These are phyloP conservation scores for Crossocerus cetratus DNA, from an alignment of 2,888 invertebrate genomes.

Conservation along the genomic window DNA sequence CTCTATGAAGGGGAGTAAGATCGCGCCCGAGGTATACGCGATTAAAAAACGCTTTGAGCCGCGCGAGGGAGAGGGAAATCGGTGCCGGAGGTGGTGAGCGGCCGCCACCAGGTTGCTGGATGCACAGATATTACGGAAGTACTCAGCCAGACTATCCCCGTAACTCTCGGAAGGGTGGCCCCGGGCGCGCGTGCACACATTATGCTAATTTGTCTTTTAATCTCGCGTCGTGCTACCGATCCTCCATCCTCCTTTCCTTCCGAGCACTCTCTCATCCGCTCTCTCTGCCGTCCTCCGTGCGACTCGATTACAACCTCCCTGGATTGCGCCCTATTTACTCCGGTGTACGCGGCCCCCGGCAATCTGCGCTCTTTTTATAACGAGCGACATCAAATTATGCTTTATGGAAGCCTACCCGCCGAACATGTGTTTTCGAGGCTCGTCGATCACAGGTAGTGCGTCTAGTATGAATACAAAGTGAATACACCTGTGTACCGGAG, in stretches of 20 bases:
- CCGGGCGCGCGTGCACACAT: conserved; percentile 64
- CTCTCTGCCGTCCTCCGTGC: conserved; percentile 11
- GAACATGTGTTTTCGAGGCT: conserved; percentile 4
- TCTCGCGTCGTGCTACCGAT: conserved; percentile 68
- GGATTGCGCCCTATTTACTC: conserved; percentile 55
- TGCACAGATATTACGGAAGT: conserved; percentile 41
- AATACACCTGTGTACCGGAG: too few species aligned
- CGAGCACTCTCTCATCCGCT: conserved; percentile 22
- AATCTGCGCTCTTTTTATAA: conserved; percentile 29
- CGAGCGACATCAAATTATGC: conserved; percentile 25
- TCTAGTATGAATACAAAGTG: too few species aligned
- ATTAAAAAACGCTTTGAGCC: too few species aligned
- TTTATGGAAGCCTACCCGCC: conserved; percentile 1
- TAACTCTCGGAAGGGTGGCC: conserved; percentile 33
- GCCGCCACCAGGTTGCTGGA: conserved; percentile 3
- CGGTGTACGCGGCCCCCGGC: conserved; percentile 27
- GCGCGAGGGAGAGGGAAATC: too few species aligned
- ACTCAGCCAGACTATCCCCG: conserved; percentile 36
- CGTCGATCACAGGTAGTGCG: background rate
- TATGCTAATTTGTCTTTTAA: conserved; percentile 75
- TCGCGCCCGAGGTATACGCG: too few species aligned
- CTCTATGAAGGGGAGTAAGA: too few species aligned
- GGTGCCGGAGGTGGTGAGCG: too few species aligned
- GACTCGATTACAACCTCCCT: conserved; percentile 47
- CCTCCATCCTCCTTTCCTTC: conserved; percentile 38